phyloP scores from a whole-genome alignment of 2,113 vertebrate genomes.

The Rhynchopsitta pachyrhyncha region DNA sequence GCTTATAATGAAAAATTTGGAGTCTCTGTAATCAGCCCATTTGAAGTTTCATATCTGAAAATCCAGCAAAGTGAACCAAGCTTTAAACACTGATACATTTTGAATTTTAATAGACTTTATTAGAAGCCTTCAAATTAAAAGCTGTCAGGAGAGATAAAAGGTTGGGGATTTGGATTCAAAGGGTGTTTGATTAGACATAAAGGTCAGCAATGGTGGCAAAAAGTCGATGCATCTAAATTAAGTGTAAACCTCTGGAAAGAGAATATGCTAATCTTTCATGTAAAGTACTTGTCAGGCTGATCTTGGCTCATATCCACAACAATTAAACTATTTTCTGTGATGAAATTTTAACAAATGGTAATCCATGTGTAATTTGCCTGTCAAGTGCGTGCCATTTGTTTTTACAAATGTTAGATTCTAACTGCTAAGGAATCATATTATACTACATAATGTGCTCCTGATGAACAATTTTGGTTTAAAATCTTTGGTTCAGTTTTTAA shows the following conservation, averaged over 20 bases:
- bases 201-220: constrained; percentile 64
- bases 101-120: constrained; percentile 72
- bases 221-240: constrained; percentile 73
- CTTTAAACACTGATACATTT: constrained; percentile 39
- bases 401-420: constrained; percentile 60
- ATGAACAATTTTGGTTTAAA: constrained; percentile 26
- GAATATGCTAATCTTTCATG: constrained; percentile 72
- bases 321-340: constrained; percentile 72
- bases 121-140: constrained; percentile 75
- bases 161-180: constrained; percentile 64
- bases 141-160: constrained; percentile 73
- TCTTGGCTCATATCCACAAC: constrained; percentile 54
- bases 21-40: constrained; percentile 20
- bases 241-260: constrained; percentile 72
- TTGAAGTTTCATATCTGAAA: constrained; percentile 48
- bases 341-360: constrained; percentile 71
- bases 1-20: constrained; percentile 7
- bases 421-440: constrained; percentile 30
- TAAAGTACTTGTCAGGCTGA: constrained; percentile 69
- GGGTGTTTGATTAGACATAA: constrained; percentile 74
- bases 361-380: constrained; percentile 71
- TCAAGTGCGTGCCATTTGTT: constrained; percentile 64
- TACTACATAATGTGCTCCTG: constrained; percentile 18
- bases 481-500: constrained; percentile 7
- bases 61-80: not conserved